phyloP scores from a whole-genome alignment of 2,113 vertebrate species.

The Deroptyus accipitrinus region DNA sequence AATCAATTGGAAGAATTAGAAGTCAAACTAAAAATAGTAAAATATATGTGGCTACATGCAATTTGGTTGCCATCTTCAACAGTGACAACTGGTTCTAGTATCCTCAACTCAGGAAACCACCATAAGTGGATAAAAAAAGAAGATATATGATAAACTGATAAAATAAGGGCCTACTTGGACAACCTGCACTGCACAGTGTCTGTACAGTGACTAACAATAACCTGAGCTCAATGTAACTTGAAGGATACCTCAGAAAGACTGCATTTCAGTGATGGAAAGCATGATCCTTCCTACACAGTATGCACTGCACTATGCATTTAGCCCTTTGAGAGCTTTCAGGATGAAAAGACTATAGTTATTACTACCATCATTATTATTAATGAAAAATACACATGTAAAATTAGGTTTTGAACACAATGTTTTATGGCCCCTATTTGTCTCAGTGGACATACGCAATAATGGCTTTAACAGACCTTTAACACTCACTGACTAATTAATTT shows the following conservation, averaged over 20 bases:
- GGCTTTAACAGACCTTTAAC: slow-evolving; percentile 63
- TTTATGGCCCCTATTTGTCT: slow-evolving; percentile 58
- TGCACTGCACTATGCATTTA: slow-evolving; percentile 21
- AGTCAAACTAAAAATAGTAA: neutral
- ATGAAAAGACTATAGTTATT: slow-evolving; percentile 51
- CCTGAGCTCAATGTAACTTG: neutral
- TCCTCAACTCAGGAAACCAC: neutral
- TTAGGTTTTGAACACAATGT: slow-evolving; percentile 51
- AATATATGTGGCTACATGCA: neutral
- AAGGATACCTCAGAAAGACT: neutral
- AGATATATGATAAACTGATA: neutral
- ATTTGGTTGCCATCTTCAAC: neutral
- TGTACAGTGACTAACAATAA: neutral
- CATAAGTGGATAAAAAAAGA: neutral
- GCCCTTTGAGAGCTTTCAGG: slow-evolving; percentile 50
- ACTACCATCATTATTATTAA: slow-evolving; percentile 62
- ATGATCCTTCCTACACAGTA: neutral
- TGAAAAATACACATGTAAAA: slow-evolving; percentile 64
- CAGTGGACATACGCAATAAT: slow-evolving; percentile 28
- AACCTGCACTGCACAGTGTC: neutral
- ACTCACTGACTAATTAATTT: slow-evolving; percentile 59
- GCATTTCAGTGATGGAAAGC: neutral
- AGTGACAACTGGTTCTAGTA: neutral
- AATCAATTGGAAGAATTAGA: neutral
- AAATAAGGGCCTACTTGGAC: neutral